phyloP scores from a whole-genome alignment of 2,888 invertebrate species.

The Anorthoa munda region DNA sequence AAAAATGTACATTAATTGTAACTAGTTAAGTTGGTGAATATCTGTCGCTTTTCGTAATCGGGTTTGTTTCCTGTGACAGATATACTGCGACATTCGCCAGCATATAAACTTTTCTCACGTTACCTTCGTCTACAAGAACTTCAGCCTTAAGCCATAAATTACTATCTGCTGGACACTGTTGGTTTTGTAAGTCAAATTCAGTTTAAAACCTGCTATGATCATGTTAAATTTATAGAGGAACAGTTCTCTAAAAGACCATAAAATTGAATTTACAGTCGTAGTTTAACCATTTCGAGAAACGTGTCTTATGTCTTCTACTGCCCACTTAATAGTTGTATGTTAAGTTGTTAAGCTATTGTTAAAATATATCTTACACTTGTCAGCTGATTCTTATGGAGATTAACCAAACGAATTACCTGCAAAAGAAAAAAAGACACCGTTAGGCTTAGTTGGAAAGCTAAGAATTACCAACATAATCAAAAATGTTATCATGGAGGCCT shows the following conservation, averaged over 20 bases:
- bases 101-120: slow-evolving; percentile 63
- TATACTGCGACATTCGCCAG: slow-evolving; percentile 46
- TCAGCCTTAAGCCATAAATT: slow-evolving; percentile 45
- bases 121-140: slow-evolving; percentile 51
- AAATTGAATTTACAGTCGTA: slow-evolving; percentile 16
- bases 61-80: slow-evolving; percentile 45
- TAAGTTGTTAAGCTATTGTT: slow-evolving; percentile 18
- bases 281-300: slow-evolving; percentile 4
- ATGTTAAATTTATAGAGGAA: slow-evolving; percentile 44
- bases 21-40: slow-evolving; percentile 59
- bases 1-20: slow-evolving; percentile 58
- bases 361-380: slow-evolving; percentile 28
- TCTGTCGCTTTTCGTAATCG: slow-evolving; percentile 58
- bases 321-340: slow-evolving; percentile 13
- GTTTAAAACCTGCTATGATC: slow-evolving; percentile 29
- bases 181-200: slow-evolving; percentile 53
- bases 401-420: slow-evolving; percentile 44
- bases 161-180: slow-evolving; percentile 42
- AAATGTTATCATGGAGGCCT: slow-evolving; percentile 20
- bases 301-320: slow-evolving; percentile 4
- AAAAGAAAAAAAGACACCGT: slow-evolving; percentile 26
- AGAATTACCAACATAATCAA: slow-evolving; percentile 21
- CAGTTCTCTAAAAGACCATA: slow-evolving; percentile 29
- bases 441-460: background rate
- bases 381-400: slow-evolving; percentile 16